A percentile compares a stretch with the other conserved stretches of the same genome.
Evolutionary conservation across 2,113 vertebrate genomes (phyloP).

Genomic region (Bothrops jararaca): DNA sequence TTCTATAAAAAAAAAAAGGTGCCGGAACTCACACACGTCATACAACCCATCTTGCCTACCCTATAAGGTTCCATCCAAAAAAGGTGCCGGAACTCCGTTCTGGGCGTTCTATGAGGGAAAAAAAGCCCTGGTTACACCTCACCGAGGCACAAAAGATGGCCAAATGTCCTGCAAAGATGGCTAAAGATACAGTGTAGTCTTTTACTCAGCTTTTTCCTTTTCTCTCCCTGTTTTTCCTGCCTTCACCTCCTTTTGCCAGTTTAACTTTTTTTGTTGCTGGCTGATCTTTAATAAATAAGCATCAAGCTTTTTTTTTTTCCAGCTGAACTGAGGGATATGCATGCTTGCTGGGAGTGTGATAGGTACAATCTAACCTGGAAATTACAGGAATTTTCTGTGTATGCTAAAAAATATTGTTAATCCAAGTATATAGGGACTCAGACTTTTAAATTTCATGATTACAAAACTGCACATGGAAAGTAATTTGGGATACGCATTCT

Average conservation of each 20-base stretch:
- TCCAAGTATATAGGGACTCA: background rate
- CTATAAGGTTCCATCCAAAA: no score
- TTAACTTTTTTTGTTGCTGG: background rate
- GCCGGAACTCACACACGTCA: no score
- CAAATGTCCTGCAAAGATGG: background rate
- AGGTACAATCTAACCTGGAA: background rate
- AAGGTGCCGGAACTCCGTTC: no score
- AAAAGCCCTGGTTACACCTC: background rate
- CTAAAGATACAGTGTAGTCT: background rate
- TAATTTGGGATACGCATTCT: background rate
- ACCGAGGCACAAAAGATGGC: background rate
- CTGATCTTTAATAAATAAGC: background rate
- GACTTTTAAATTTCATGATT: background rate
- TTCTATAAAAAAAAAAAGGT: no score
- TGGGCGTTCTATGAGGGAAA: no score
- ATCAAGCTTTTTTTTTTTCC: background rate
- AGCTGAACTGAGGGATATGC: background rate
- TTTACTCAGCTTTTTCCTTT: background rate
- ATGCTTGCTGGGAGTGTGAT: background rate
- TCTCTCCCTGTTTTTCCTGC: background rate
- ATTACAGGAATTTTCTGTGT: background rate
- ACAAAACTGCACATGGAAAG: background rate
- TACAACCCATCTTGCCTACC: no score
- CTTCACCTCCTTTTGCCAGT: background rate
- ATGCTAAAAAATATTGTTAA: background rate